phyloP scores from a whole-genome alignment of 2,113 vertebrate genomes.

The Toxostoma redivivum region DNA sequence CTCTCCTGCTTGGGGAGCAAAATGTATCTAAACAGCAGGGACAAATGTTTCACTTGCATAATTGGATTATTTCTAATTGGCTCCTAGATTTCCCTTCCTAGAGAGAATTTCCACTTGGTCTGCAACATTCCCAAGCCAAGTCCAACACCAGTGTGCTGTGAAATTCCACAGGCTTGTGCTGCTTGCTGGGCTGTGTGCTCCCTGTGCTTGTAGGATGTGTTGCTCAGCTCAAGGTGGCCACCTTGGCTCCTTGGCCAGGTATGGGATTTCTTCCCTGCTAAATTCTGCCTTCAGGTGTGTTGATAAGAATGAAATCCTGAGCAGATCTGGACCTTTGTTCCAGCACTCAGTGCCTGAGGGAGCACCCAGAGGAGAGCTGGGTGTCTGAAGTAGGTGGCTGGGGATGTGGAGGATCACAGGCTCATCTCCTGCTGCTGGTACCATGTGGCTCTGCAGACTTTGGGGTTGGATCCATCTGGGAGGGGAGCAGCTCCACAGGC shows the following conservation, averaged over 20 bases:
- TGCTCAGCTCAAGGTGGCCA: rapidly evolving
- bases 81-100: neutral
- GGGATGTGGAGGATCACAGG: rapidly evolving
- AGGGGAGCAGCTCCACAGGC: neutral
- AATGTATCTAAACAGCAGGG: neutral
- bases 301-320: rapidly evolving
- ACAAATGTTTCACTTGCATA: neutral
- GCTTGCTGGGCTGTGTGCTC: neutral
- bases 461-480: neutral
- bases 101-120: neutral
- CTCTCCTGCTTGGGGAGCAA: neutral
- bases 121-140: neutral
- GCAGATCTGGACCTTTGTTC: neutral
- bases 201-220: neutral
- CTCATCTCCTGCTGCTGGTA: neutral
- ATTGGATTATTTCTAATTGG: neutral
- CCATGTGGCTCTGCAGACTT: rapidly evolving
- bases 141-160: neutral
- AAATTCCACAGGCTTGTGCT: rapidly evolving
- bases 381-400: rapidly evolving
- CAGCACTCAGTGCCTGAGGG: neutral
- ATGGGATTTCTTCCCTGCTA: neutral
- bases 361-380: neutral
- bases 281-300: neutral
- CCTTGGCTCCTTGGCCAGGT: neutral